Evolutionary conservation across 2,888 invertebrate genomes (phyloP), one percentile per base, ranked within the genome.

Genomic region (Drosophila sordidula): DNA sequence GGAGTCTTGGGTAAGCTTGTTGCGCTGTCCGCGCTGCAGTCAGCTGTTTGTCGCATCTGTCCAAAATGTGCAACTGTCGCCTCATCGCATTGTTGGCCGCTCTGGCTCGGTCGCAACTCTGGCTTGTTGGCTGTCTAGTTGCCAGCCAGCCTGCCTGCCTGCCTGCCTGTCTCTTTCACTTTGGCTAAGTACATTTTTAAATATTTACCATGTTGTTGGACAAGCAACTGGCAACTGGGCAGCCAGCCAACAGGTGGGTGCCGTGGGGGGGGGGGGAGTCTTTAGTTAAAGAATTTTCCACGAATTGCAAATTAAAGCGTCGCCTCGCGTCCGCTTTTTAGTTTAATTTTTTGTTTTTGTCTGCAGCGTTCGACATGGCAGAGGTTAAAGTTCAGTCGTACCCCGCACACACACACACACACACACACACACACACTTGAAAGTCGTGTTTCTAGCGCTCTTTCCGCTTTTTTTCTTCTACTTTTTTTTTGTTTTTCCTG

Each of bases 251-350:
- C 44, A 32, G 42, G 14, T 18, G 22, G 25, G 22, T 22, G 22
- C 22, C 1, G 2, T 18, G 18, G 18, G 18, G 22, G 22, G 38
- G 4, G 2, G 58, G 18, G 18, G 45, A 0, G 80, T 70, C 66
- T 80, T 78, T 58, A 49, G 67, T 47, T 70, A 59, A 67, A 79
- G 82, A 90, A 89, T 89, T 89, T 87, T 88, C 80, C 90, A 90
- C 90, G 90, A 90, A 89, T 84, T 87, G 89, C 84, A 90, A 89
- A 90, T 90, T 90, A 89, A 90, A 90, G 82, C 84, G 80, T 75
- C 75, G 75, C 59, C 36, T 71, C 18, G 61, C 62, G 50, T 66
- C 34, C 26, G 50, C 32, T 56, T 71, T 71, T 65, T 34, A 39
- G 39, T 39, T 39, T 16, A 38, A 58, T 56, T 54, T 67, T 56